phyloP scores from a whole-genome alignment of 2,888 invertebrate genomes.

The Anagyrus pseudococci region DNA sequence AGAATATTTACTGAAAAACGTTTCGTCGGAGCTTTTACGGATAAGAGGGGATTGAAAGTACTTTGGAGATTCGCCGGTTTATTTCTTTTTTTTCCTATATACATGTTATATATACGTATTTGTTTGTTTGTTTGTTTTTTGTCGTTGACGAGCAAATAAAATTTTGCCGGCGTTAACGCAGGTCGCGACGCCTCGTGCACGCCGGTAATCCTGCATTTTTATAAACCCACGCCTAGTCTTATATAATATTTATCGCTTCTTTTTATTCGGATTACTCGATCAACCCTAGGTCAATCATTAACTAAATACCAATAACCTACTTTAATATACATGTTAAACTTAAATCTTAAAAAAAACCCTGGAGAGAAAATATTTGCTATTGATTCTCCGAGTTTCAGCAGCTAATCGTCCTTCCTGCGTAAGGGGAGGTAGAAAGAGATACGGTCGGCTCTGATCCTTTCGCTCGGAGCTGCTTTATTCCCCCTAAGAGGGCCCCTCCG shows the following conservation, averaged over 20 bases:
- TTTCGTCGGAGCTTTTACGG: slow-evolving; percentile 23
- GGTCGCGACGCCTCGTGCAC: no score
- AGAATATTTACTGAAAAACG: slow-evolving; percentile 18
- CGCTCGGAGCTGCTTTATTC: no score
- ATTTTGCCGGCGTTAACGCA: no score
- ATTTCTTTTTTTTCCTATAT: no score
- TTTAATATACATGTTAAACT: no score
- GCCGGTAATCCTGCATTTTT: background rate
- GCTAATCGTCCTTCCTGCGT: no score
- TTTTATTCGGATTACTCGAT: background rate
- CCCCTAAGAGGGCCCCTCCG: background rate
- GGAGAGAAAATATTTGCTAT: no score
- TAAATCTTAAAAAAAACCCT: no score
- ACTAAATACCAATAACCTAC: no score
- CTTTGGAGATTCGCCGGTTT: slow-evolving; percentile 14
- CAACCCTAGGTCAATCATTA: background rate
- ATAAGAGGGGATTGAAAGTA: slow-evolving; percentile 25
- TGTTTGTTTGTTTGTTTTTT: background rate
- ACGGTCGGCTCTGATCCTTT: no score
- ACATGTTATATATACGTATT: background rate
- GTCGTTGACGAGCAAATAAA: background rate
- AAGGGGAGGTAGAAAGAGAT: no score
- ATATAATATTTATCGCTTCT: background rate
- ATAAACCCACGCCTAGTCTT: background rate
- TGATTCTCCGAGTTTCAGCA: no score